Evolutionary conservation across 2,113 vertebrate genomes (phyloP), one percentile per base, ranked within the genome.

Genomic region (Tauraco erythrolophus): DNA sequence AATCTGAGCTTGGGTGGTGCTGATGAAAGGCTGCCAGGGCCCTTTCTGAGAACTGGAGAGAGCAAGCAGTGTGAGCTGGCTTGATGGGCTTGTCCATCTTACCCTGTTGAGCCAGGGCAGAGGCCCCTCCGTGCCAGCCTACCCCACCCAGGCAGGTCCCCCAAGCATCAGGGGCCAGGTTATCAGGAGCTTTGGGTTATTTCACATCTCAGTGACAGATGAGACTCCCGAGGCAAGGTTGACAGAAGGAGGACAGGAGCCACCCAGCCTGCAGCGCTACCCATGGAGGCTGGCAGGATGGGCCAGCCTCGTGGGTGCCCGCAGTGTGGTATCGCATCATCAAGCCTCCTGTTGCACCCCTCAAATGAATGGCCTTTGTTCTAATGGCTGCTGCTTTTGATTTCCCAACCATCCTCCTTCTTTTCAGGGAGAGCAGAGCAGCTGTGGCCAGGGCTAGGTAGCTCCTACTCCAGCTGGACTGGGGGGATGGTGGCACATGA

Each of bases 331-430:
- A 31, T 13, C 31, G 15, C 51, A 27, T 22, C 25, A 19, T 1
- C 0, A 0, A 77, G n/a, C 45, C 33, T 87, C 21, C 48, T 1
- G 1, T 27, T 64, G 15, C 3, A 76, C 48, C 7, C 23, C 64
- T 91, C 71, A 37, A 4, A 50, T 35, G 22, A 50, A 56, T 2
- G 15, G 16, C 13, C 19, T 85, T 64, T 45, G 6, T 65, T 83
- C 41, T 1, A 0, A 0, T 7, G 37, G 19, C 51, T 85, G 65
- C 24, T 58, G 77, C 46, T 87, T 64, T 78, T 85, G 39, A 4
- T 30, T 76, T 92, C 54, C 27, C 19, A 57, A 15, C 4, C 13
- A 33, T 76, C 14, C 15, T 61, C 10, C 11, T 58, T 19, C 10
- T 3, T 35, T 66, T 45, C 27, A 35, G 9, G 25, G 61, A 62